Base-by-base conservation (phyloP, 2,888 invertebrate species). In the Amblyjoppa proteus region DNA sequence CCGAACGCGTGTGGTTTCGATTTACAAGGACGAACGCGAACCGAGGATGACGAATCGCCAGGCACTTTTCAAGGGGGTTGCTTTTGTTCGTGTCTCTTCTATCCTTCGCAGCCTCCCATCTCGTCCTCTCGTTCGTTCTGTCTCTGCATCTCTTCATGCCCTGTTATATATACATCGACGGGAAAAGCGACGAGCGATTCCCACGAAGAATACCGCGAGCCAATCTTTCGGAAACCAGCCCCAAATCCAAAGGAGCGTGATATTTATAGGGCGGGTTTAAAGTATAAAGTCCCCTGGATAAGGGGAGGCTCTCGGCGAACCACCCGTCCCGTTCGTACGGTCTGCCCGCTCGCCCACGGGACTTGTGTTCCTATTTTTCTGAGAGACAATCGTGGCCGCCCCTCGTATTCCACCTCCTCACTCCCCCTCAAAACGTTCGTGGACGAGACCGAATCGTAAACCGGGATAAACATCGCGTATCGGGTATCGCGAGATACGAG, bases 211-310 rank as follows among this genome's bases (percentile, higher is more conserved):
- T 94, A 93, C 92, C 93, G 92, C 91, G 93, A 93, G 93, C 93
- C 94, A 94, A 94, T 94, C 94, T 94, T 94, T 93, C 92, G 94
- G 94, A 94, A 94, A 94, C 93, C 93, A 92, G 92, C 92, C 92
- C 92, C 91, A 92, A 91, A 93, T 93, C 93, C 93, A 92, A 93
- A 93, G 92, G 90, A 93, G 92, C 93, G 92, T 92, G 92, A 94
- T 94, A 94, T 94, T 94, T 94, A 94, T 94, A 93, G 94, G 93
- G 89, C 87, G 94, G 94, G 94, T 94, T 94, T 94, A 93, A 94
- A 94, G 93, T 93, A 94, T 94, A 94, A 94, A 94, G 93, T 93
- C 92, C 74, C 51, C 53, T 56, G 82, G 74, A 81, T 81, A 73
- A 88, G 87, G 90, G 88, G 90, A 88, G 88, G 77, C 80, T 51